Evolutionary conservation across 2,113 vertebrate genomes (phyloP).

Genomic region (Mus musculus): DNA sequence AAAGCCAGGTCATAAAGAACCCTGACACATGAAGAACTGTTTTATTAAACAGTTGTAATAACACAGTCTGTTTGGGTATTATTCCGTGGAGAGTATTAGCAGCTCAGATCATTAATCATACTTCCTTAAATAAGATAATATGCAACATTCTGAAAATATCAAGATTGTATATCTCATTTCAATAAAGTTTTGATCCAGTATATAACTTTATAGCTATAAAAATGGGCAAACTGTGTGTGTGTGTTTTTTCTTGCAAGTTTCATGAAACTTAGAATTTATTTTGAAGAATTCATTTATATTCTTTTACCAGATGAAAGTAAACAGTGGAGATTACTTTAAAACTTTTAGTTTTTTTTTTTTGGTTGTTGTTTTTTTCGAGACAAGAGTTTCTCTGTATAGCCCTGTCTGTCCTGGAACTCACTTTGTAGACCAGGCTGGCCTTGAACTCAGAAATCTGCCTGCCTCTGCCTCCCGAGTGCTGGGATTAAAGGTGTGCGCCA

Average conservation of each 20-base stretch:
- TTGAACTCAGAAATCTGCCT: no score
- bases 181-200: conserved; percentile 73
- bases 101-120: not conserved
- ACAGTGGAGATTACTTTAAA: conserved; percentile 75
- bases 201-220: conserved; percentile 81
- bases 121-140: conserved; percentile 35
- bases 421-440: no score
- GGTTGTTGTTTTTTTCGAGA: no score
- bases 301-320: conserved; percentile 70
- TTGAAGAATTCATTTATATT: conserved; percentile 72
- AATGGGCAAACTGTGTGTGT: conserved; percentile 71
- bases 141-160: conserved; percentile 3
- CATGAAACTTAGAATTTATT: conserved; percentile 71
- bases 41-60: not conserved
- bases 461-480: no score
- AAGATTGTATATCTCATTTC: conserved; percentile 4
- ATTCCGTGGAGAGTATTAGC: not conserved
- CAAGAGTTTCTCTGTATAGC: no score
- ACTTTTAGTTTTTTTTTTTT: not conserved
- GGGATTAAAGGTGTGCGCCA: no score
- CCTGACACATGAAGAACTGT: not conserved
- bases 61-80: not conserved
- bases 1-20: not conserved
- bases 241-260: conserved; percentile 67
- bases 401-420: no score